Base-by-base conservation (phyloP, 2,888 invertebrate genomes). In the Drosophila robusta region DNA sequence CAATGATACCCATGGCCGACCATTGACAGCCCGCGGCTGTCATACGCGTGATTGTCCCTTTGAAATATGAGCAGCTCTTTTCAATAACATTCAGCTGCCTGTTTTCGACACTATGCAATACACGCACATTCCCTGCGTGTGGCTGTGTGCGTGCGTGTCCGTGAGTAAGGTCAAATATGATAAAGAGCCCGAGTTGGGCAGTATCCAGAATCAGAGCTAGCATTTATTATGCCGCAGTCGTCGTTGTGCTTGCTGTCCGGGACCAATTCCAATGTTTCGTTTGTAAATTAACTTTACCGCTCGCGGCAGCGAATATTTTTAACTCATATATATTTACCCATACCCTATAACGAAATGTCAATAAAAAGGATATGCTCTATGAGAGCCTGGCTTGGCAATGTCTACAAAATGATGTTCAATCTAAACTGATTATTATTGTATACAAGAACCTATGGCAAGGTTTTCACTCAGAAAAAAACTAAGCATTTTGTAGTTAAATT, bases 1-100 rank as follows among this genome's bases (percentile, higher is more conserved):
- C 72, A 71, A 49, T 75, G 76, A 66, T 68, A 78, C 67, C 67
- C 65, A 71, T 77, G 68, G 64, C 29, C 75, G 68, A 70, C 62
- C 79, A 75, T 77, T 81, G 86, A 86, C 83, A 86, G 84, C 84
- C 80, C 82, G 81, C 84, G 84, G 84, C 84, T 81, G 84, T 86
- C 84, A 80, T 74, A 81, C 80, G 81, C 86, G 84, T 85, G 86
- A 86, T 85, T 85, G 86, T 85, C 86, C 86, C 86, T 85, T 86
- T 85, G 84, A 85, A 85, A 85, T 85, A 86, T 80, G 84, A 85
- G 82, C 61, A 82, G 84, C 82, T 80, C 86, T 81, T 85, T 85
- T 86, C 84, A 85, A 85, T 85, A 85, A 85, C 73, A 78, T 78
- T 79, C 72, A 50, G 63, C 46, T 64, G 67, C 46, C 80, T 66